phyloP scores from a whole-genome alignment of 2,888 invertebrate species.

The Melinaea marsaeus region DNA sequence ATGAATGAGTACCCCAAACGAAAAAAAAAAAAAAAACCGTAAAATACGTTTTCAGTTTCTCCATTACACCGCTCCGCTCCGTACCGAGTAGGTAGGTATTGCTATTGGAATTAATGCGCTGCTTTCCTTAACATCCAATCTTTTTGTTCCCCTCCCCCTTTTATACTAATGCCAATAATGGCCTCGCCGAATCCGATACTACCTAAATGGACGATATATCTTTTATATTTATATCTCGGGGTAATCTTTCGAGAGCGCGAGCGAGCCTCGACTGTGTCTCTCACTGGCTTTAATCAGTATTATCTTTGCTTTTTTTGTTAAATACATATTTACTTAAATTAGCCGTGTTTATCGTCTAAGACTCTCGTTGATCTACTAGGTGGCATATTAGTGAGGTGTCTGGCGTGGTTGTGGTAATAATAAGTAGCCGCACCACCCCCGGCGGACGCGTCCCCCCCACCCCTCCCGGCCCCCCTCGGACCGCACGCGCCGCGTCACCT shows the following conservation, averaged over 20 bases:
- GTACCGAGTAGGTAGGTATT: slow-evolving; percentile 44
- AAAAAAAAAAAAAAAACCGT: slow-evolving; percentile 40
- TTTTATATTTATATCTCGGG: slow-evolving; percentile 29
- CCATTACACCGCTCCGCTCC: slow-evolving; percentile 50
- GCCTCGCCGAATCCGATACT: slow-evolving; percentile 45
- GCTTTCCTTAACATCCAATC: slow-evolving; percentile 57
- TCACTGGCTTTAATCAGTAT: no score
- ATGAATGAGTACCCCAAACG: slow-evolving; percentile 26
- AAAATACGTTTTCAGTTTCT: slow-evolving; percentile 63
- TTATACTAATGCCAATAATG: slow-evolving; percentile 53
- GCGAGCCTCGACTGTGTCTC: slow-evolving; percentile 4
- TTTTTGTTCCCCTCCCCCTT: slow-evolving; percentile 45
- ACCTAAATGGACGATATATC: slow-evolving; percentile 32
- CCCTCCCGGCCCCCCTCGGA: slow-evolving; percentile 40
- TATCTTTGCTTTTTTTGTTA: no score
- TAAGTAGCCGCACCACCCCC: slow-evolving; percentile 59
- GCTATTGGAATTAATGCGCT: slow-evolving; percentile 64
- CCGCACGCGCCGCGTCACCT: slow-evolving; percentile 48
- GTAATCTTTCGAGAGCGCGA: not conserved
- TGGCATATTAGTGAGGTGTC: slow-evolving; percentile 50
- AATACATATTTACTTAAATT: no score
- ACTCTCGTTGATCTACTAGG: not conserved
- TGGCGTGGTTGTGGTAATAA: slow-evolving; percentile 54
- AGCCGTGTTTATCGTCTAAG: not conserved
- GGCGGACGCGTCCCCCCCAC: slow-evolving; percentile 41